Evolutionary conservation across 2,113 vertebrate species (phyloP).

Genomic region (Pongo abelii): DNA sequence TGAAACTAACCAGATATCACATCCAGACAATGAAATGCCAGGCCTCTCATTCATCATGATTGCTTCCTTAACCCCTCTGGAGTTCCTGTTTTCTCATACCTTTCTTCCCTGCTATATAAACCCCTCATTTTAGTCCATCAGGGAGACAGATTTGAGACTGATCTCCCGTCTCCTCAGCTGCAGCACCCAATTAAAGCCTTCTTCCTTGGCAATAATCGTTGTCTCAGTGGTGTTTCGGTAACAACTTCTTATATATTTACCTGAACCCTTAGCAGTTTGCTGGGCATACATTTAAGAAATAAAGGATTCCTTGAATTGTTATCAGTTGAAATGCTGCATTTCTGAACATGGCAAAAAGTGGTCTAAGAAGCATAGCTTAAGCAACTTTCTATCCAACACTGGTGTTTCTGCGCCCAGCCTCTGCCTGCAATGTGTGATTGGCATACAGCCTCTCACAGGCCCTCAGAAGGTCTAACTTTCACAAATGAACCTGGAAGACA

Average conservation of each 20-base stretch:
- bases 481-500: neutral
- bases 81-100: too few relatives aligned
- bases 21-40: too few relatives aligned
- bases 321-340: neutral
- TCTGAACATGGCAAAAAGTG: neutral
- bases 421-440: neutral
- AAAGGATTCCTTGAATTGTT: neutral
- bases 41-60: too few relatives aligned
- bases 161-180: too few relatives aligned
- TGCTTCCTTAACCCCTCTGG: too few relatives aligned
- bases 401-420: neutral
- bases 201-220: too few relatives aligned
- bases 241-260: neutral
- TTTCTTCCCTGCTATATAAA: too few relatives aligned
- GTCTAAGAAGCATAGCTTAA: neutral
- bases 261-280: neutral
- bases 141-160: too few relatives aligned
- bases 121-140: too few relatives aligned
- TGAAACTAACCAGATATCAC: too few relatives aligned
- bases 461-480: neutral
- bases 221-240: too few relatives aligned
- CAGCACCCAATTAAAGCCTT: too few relatives aligned
- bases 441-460: neutral
- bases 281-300: neutral
- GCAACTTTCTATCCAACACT: neutral